phyloP scores from a whole-genome alignment of 1,140 invertebrate species.

The Drosophila micromelanica region DNA sequence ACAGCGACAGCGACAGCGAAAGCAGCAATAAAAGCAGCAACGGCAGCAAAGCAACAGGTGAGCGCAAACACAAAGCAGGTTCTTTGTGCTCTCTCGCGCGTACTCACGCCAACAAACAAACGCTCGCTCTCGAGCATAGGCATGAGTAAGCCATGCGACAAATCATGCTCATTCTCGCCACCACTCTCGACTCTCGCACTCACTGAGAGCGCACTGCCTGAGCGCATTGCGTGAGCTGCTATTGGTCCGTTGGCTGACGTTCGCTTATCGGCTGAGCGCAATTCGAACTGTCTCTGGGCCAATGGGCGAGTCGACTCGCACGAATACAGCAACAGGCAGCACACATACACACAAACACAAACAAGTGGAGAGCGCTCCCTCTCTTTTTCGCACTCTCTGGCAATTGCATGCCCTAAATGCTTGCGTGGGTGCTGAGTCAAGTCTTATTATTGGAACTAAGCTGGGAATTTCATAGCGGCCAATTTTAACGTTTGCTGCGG shows the following conservation, averaged over 20 bases:
- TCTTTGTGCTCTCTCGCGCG: constrained; percentile 8
- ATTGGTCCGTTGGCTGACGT: constrained; percentile 29
- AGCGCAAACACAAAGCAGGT: constrained; percentile 9
- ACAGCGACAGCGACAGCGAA: neutral
- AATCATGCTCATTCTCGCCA: neutral
- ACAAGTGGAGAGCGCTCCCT: constrained; percentile 1
- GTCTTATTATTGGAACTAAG: constrained; percentile 19
- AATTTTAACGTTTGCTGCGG: constrained; percentile 4
- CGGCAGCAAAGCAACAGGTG: constrained; percentile 7
- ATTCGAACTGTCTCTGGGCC: constrained; percentile 5
- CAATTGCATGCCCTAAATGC: constrained; percentile 15
- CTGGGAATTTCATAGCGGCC: constrained; percentile 26
- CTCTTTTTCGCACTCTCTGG: neutral
- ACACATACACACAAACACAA: neutral
- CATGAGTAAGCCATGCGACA: too few species aligned
- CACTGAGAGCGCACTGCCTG: constrained; percentile 14
- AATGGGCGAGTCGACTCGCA: constrained; percentile 25
- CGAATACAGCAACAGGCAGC: neutral
- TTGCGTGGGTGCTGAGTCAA: constrained; percentile 27
- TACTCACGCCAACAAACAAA: neutral
- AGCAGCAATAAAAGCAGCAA: neutral
- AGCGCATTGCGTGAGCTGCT: constrained; percentile 10
- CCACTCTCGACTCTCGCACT: constrained; percentile 11
- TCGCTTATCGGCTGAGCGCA: constrained; percentile 16
- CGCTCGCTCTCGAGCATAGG: too few species aligned